Percentiles rank a stretch among this genome's conserved stretches.
These are phyloP conservation scores for Oreortyx pictus DNA, from an alignment of 2,797 vertebrate species.

Conservation along the genomic window DNA sequence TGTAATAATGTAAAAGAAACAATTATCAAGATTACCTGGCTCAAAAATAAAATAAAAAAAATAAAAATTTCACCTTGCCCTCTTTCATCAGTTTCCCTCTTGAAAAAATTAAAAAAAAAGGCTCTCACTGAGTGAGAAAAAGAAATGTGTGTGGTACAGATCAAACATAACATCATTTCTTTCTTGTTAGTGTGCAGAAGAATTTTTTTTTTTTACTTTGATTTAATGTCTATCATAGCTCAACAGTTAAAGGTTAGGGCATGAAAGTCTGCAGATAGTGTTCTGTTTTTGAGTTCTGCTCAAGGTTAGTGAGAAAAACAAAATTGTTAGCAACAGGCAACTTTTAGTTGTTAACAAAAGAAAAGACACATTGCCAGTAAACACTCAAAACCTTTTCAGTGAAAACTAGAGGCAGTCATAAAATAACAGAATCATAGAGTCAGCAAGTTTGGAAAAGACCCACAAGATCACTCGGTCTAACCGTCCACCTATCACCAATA, in stretches of 20 bases:
- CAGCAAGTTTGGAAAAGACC: no score
- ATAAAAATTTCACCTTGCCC: background rate
- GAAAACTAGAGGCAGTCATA: background rate
- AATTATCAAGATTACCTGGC: background rate
- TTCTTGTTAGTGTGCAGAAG: background rate
- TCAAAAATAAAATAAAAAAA: background rate
- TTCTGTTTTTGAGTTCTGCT: background rate
- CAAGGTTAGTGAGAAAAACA: background rate
- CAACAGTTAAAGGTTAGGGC: background rate
- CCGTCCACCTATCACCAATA: no score
- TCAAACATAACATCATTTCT: background rate
- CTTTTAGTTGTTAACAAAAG: background rate
- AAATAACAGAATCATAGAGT: no score
- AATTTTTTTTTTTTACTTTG: background rate
- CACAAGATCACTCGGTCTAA: no score
- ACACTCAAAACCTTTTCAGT: background rate
- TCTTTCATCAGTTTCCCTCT: background rate
- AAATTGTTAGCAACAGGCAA: background rate
- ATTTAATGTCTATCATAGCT: background rate
- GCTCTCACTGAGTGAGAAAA: background rate
- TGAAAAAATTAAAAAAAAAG: background rate
- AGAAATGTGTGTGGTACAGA: rapidly evolving
- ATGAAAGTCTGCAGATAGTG: background rate
- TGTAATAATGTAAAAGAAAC: background rate
- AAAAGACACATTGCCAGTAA: background rate